Percentiles rank a stretch among this genome's conserved stretches.
Evolutionary conservation across 1,140 invertebrate genomes (phyloP).

Genomic region (Radopholus similis): DNA sequence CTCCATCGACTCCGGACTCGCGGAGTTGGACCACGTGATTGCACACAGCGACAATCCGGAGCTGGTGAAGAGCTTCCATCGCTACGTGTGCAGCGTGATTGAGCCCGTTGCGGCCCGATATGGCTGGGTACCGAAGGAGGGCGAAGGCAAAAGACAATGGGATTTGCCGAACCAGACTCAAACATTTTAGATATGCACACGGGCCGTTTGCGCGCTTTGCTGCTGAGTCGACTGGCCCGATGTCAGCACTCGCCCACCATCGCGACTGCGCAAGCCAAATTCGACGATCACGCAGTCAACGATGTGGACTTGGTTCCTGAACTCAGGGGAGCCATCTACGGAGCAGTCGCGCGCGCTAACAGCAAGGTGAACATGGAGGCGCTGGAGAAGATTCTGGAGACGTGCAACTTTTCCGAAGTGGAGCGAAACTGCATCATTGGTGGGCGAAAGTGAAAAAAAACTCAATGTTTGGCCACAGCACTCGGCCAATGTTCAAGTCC

Average conservation of each 20-base stretch:
- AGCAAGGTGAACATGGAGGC: conserved; percentile 71
- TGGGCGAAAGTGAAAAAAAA: conserved; percentile 69
- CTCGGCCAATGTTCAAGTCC: conserved; percentile 8
- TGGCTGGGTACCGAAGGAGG: conserved; percentile 61
- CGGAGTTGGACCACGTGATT: conserved; percentile 21
- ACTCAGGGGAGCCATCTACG: conserved; percentile 76
- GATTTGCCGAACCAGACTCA: background rate
- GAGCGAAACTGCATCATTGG: conserved; percentile 79
- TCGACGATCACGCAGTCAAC: conserved; percentile 70
- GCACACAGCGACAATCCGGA: conserved; percentile 45
- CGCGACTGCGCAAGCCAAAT: conserved; percentile 70
- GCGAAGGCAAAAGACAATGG: conserved; percentile 55
- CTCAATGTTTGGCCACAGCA: background rate
- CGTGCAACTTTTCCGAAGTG: conserved; percentile 83
- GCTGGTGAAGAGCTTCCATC: conserved; percentile 55
- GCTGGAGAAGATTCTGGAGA: conserved; percentile 76
- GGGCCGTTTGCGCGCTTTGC: conserved; percentile 79
- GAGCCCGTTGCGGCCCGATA: conserved; percentile 58
- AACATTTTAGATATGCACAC: conserved; percentile 64
- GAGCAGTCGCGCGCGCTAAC: conserved; percentile 73
- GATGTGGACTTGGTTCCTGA: conserved; percentile 75
- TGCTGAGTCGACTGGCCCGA: conserved; percentile 75
- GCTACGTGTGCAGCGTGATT: conserved; percentile 58
- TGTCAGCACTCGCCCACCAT: conserved; percentile 75
- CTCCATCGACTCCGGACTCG: conserved; percentile 37